A percentile compares a stretch with the other conserved stretches of the same genome.
phyloP scores from a whole-genome alignment of 2,888 invertebrate genomes.

The Calliphora vomitoria region DNA sequence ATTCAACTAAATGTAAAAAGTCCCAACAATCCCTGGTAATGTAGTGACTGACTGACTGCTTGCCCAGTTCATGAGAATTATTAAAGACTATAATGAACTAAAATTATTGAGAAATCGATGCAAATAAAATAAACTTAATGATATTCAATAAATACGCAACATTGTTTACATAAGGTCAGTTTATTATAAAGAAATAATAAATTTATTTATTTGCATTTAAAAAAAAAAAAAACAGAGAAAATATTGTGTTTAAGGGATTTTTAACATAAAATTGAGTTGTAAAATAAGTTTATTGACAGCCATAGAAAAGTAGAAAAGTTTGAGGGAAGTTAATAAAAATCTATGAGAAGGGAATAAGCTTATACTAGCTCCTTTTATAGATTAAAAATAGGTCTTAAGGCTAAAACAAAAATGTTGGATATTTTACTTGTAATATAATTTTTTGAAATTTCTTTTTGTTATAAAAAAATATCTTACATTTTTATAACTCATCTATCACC shows the following conservation, averaged over 20 bases:
- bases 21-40: not conserved
- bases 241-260: not conserved
- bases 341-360: too few species aligned
- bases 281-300: too few species aligned
- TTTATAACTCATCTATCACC: not conserved
- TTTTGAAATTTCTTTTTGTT: too few species aligned
- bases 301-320: too few species aligned
- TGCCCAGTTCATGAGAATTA: slow-evolving; percentile 2
- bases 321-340: too few species aligned
- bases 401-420: too few species aligned
- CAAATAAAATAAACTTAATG: slow-evolving; percentile 13
- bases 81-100: slow-evolving; percentile 20
- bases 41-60: not conserved
- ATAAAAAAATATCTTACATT: too few species aligned
- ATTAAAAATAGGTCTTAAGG: too few species aligned
- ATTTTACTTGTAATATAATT: too few species aligned
- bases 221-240: not conserved
- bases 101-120: slow-evolving; percentile 44
- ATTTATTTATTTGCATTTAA: not conserved
- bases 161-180: slow-evolving; percentile 2
- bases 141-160: not conserved
- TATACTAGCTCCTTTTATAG: too few species aligned
- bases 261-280: too few species aligned
- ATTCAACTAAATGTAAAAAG: not conserved
- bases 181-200: not conserved